These are phyloP conservation scores for Iphiclides podalirius DNA, from an alignment of 2,888 invertebrate species.

Conservation along the genomic window DNA sequence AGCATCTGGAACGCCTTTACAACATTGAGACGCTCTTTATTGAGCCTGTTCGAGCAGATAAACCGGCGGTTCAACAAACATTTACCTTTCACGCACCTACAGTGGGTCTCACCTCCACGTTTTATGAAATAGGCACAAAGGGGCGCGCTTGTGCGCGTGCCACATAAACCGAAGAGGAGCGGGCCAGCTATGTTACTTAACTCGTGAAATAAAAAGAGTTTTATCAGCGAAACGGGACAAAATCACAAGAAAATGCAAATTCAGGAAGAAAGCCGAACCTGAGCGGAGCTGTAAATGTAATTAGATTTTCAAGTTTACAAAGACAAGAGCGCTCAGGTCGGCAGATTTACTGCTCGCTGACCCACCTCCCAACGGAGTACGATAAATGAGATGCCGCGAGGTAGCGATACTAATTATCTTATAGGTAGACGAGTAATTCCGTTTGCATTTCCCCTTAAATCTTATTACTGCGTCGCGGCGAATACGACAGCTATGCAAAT, in stretches of 20 bases:
- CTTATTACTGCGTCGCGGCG: conserved; percentile 57
- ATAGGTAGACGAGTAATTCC: conserved; percentile 58
- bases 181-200: conserved; percentile 25
- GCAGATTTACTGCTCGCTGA: conserved; percentile 77
- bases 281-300: conserved; percentile 76
- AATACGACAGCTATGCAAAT: conserved; percentile 30
- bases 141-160: conserved; percentile 14
- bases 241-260: conserved; percentile 72
- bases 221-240: conserved; percentile 40
- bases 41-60: conserved; percentile 65
- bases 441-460: conserved; percentile 60
- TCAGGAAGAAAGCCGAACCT: conserved; percentile 65
- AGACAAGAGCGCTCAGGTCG: conserved; percentile 76
- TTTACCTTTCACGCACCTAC: conserved; percentile 41
- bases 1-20: conserved; percentile 75
- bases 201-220: conserved; percentile 48
- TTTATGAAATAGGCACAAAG: conserved; percentile 27
- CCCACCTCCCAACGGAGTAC: conserved; percentile 70
- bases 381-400: conserved; percentile 76
- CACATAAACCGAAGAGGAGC: conserved; percentile 21
- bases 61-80: conserved; percentile 58
- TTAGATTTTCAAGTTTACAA: conserved; percentile 79
- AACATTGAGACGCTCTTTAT: conserved; percentile 72
- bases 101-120: conserved; percentile 30
- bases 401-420: conserved; percentile 78